phyloP scores from a whole-genome alignment of 2,888 invertebrate genomes.

The Himalopsyche japonica region DNA sequence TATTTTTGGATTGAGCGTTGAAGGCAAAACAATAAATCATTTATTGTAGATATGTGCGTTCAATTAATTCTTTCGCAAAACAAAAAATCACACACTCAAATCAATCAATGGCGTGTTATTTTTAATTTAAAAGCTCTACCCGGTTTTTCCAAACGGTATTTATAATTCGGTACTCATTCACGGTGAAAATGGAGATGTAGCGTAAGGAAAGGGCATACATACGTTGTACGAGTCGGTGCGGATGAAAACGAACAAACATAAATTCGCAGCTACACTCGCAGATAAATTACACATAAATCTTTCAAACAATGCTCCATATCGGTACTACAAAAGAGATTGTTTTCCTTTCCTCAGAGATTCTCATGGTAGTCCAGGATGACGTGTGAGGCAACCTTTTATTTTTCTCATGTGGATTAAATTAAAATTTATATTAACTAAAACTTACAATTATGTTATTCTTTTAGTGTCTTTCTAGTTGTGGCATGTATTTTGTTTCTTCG shows the following conservation, averaged over 20 bases:
- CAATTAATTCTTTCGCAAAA: neutral
- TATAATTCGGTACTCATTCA: neutral
- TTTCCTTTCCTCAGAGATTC: neutral
- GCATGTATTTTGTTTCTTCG: too few relatives aligned
- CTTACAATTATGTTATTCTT: too few relatives aligned
- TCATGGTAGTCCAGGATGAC: neutral
- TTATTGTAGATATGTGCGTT: neutral
- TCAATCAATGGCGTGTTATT: neutral
- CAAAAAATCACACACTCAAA: neutral
- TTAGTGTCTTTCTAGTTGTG: too few relatives aligned
- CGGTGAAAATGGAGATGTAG: neutral
- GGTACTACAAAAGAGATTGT: neutral
- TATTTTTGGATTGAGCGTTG: neutral
- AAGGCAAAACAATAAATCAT: neutral
- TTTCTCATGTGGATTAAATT: too few relatives aligned
- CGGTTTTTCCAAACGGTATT: neutral
- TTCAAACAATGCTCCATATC: neutral
- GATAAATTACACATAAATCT: conserved; percentile 11
- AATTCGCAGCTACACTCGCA: neutral
- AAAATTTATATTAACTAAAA: too few relatives aligned
- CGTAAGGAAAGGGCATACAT: neutral
- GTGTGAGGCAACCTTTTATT: neutral
- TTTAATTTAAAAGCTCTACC: neutral
- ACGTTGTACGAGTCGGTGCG: neutral
- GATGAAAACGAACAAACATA: neutral